Evolutionary conservation across 2,797 vertebrate genomes (phyloP).

Genomic region (Tangara arthus): DNA sequence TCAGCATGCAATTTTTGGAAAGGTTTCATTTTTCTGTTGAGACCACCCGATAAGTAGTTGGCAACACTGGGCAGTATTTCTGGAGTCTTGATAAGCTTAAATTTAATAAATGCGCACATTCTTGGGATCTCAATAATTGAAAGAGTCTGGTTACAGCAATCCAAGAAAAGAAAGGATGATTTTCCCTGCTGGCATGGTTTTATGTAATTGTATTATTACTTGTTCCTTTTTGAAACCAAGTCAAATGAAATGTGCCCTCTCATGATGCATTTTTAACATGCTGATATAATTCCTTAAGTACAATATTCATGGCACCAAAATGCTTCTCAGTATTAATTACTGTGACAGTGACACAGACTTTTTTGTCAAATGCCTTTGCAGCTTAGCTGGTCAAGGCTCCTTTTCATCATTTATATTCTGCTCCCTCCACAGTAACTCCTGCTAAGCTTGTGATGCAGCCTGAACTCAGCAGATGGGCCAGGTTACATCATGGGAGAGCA

Average conservation of each 20-base stretch:
- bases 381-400: constrained; percentile 27
- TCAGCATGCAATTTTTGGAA: not conserved
- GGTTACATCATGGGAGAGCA: constrained; percentile 46
- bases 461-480: constrained; percentile 24
- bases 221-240: constrained; percentile 15
- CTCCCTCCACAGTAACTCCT: constrained; percentile 9
- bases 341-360: not conserved
- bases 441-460: constrained; percentile 13
- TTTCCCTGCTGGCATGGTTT: constrained; percentile 7
- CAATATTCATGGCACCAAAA: constrained; percentile 59
- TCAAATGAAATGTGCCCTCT: constrained; percentile 44
- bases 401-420: constrained; percentile 37
- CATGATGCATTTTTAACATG: constrained; percentile 54
- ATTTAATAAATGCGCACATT: not conserved
- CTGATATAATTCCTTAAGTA: constrained; percentile 58
- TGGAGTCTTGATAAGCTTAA: not conserved
- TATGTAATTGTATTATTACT: constrained; percentile 23
- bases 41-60: fast-evolving
- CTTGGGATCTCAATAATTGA: not conserved
- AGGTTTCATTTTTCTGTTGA: not conserved
- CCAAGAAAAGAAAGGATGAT: not conserved
- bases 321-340: constrained; percentile 54
- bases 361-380: constrained; percentile 10
- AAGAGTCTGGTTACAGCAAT: not conserved
- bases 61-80: not conserved